A percentile compares a stretch with the other conserved stretches of the same genome.
Conservation (phyloP, 1,140 invertebrate genomes). For the Magallana angulata region DNA sequence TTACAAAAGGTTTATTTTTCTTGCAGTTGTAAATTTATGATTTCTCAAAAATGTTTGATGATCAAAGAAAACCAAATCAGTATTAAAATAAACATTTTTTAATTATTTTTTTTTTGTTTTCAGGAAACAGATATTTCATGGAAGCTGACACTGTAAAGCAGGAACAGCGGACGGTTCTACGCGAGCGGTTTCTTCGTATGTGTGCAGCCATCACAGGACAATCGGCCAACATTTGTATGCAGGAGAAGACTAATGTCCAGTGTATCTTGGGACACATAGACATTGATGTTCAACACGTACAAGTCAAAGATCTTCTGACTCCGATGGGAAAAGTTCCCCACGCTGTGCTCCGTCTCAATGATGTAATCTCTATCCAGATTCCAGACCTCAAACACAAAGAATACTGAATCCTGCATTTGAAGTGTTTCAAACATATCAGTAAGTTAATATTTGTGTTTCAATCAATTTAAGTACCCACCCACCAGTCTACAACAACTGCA, state of each 20-base stretch:
- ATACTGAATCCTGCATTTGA: not conserved
- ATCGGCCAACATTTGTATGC: conserved; percentile 66
- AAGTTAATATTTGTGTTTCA: too few relatives aligned
- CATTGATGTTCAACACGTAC: conserved; percentile 74
- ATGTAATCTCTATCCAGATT: conserved; percentile 71
- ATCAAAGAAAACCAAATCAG: too few relatives aligned
- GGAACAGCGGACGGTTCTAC: conserved; percentile 70
- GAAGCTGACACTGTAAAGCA: conserved; percentile 64
- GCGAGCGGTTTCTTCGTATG: conserved; percentile 75
- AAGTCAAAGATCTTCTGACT: conserved; percentile 73
- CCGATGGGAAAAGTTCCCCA: conserved; percentile 76
- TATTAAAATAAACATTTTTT: too few relatives aligned
- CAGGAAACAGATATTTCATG: conserved; percentile 41
- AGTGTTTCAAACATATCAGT: too few relatives aligned
- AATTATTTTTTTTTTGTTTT: not conserved
- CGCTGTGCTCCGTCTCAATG: conserved; percentile 75
- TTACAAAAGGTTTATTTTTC: too few relatives aligned
- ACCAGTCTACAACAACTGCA: too few relatives aligned
- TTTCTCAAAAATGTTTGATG: too few relatives aligned
- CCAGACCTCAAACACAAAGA: conserved; percentile 52
- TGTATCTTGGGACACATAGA: conserved; percentile 71
- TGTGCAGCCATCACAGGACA: conserved; percentile 67
- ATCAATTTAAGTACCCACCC: too few relatives aligned
- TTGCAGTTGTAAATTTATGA: too few relatives aligned
- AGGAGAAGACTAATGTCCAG: conserved; percentile 69